phyloP scores from a whole-genome alignment of 2,113 vertebrate genomes.

The Nothocercus julius region DNA sequence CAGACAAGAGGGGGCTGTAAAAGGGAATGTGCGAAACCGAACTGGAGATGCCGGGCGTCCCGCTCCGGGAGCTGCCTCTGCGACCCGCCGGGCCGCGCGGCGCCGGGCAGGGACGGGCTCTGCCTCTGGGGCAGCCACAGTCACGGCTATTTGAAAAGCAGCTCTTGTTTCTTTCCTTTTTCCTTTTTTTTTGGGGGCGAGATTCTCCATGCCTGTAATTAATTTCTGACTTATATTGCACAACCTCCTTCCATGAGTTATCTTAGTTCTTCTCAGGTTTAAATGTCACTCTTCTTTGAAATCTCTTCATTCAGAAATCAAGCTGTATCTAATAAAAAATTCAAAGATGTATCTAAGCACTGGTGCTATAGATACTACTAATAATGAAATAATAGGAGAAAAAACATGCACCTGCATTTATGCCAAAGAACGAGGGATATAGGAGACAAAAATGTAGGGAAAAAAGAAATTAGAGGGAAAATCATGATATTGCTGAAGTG shows the following conservation, averaged over 20 bases:
- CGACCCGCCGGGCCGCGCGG: no score
- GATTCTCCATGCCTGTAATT: conserved; percentile 53
- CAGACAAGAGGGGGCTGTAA: conserved; percentile 64
- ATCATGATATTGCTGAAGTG: conserved; percentile 76
- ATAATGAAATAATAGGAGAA: conserved; percentile 77
- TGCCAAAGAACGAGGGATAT: conserved; percentile 71
- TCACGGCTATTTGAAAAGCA: conserved; percentile 32
- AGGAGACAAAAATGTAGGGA: conserved; percentile 72
- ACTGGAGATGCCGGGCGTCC: no score
- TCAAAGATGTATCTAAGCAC: conserved; percentile 71
- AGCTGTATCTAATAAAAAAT: conserved; percentile 69
- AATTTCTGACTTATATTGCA: conserved; percentile 67
- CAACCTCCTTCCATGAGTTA: conserved; percentile 30
- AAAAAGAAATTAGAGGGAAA: conserved; percentile 79
- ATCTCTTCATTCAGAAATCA: conserved; percentile 74
- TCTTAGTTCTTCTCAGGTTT: conserved; percentile 52
- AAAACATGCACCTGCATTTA: conserved; percentile 75
- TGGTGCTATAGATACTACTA: conserved; percentile 61
- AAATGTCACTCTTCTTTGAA: conserved; percentile 72
- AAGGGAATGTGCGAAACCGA: conserved; percentile 51
- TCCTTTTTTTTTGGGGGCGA: background rate
- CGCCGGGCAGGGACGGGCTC: no score
- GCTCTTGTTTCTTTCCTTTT: background rate
- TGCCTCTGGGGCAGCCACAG: background rate
- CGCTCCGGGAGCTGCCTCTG: no score